These are phyloP conservation scores for Tetragnatha montana DNA, from an alignment of 2,888 invertebrate genomes.

Conservation along the genomic window DNA sequence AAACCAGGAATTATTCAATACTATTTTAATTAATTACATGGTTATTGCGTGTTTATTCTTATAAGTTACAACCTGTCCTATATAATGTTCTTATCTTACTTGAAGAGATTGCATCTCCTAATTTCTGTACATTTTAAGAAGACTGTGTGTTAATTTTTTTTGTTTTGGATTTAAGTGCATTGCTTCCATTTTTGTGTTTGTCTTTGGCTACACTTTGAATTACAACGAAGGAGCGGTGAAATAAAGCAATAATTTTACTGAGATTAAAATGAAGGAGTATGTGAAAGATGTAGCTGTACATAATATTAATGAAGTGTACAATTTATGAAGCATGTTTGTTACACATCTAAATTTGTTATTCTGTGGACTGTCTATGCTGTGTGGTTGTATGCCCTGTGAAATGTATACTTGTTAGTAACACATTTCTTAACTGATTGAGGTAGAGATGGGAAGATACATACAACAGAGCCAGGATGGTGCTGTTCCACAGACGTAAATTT, in stretches of 20 bases:
- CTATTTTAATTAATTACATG: no score
- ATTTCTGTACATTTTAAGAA: neutral
- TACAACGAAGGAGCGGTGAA: constrained; percentile 44
- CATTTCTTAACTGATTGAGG: neutral
- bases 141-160: neutral
- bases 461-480: no score
- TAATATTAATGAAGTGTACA: neutral
- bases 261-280: constrained; percentile 2
- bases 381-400: neutral
- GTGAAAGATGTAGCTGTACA: neutral
- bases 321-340: constrained; percentile 17
- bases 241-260: constrained; percentile 55
- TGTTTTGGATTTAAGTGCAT: neutral
- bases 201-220: constrained; percentile 20
- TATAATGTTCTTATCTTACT: neutral
- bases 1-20: no score
- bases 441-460: neutral
- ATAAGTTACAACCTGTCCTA: no score
- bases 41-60: no score
- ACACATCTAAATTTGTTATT: constrained; percentile 23
- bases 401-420: neutral
- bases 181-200: neutral
- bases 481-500: no score
- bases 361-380: neutral
- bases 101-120: neutral